Evolutionary conservation across 2,888 invertebrate species (phyloP).

Genomic region (Drosophila merina): DNA sequence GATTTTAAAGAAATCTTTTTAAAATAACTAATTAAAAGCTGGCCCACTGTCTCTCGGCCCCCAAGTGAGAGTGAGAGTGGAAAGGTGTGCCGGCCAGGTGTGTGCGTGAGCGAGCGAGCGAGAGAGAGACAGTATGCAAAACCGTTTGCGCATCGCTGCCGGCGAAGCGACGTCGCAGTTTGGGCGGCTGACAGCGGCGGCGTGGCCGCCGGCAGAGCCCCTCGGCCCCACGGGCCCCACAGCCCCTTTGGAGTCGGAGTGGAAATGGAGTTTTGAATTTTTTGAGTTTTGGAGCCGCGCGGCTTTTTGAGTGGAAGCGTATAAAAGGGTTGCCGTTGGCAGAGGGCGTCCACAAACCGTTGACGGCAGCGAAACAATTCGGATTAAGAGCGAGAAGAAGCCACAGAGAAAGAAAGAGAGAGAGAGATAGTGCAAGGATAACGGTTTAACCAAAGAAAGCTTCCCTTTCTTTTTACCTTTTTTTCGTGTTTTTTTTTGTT

Average conservation of each 20-base stretch:
- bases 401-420: constrained; percentile 1
- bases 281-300: constrained; percentile 35
- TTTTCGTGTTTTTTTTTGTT: constrained; percentile 19
- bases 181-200: constrained; percentile 8
- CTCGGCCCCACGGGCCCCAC: neutral
- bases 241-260: constrained; percentile 7
- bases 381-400: constrained; percentile 42
- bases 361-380: constrained; percentile 47
- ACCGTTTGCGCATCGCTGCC: constrained; percentile 14
- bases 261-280: constrained; percentile 19
- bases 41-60: neutral
- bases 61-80: constrained; percentile 35
- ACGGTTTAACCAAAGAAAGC: constrained; percentile 3
- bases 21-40: neutral
- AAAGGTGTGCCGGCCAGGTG: constrained; percentile 1
- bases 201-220: neutral
- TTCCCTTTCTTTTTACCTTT: constrained; percentile 14
- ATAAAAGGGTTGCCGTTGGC: constrained; percentile 70
- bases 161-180: constrained; percentile 1
- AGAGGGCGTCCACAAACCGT: constrained; percentile 64
- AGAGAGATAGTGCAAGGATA: constrained; percentile 49
- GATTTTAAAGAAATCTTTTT: neutral
- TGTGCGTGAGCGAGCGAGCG: neutral
- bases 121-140: constrained; percentile 4
- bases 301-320: constrained; percentile 40